phyloP scores from a whole-genome alignment of 1,140 invertebrate genomes.

The Euborellia annulipes region DNA sequence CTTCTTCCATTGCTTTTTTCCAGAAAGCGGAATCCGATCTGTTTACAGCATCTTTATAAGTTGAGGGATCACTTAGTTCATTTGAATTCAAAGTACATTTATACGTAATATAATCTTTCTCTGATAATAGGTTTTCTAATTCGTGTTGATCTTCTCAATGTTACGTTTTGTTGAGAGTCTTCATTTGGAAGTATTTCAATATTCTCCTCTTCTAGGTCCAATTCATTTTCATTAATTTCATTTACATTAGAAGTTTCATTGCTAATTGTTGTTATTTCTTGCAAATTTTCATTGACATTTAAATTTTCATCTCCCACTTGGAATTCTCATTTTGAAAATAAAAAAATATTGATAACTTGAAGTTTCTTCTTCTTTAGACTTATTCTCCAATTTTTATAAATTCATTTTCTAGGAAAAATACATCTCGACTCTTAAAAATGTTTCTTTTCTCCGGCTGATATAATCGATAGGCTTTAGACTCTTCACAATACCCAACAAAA shows the following conservation, averaged over 20 bases:
- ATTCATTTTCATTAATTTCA: no score
- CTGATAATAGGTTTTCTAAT: neutral
- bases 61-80: neutral
- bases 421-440: neutral
- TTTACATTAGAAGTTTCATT: no score
- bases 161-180: neutral
- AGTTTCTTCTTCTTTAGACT: neutral
- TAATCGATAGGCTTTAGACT: constrained; percentile 11
- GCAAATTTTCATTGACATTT: neutral
- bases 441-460: constrained; percentile 7
- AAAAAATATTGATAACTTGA: no score
- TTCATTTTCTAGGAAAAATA: neutral
- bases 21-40: constrained; percentile 17
- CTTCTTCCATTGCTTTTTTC: constrained; percentile 18
- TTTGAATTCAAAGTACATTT: neutral
- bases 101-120: neutral
- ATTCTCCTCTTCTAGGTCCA: no score
- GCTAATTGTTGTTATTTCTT: no score
- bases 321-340: neutral
- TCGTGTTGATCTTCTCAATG: neutral
- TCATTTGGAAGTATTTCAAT: no score
- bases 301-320: neutral
- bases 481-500: constrained; percentile 17
- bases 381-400: neutral
- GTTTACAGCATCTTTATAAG: constrained; percentile 15